Conservation (phyloP, 2,797 vertebrate species). For the Onychomys arenicola region DNA sequence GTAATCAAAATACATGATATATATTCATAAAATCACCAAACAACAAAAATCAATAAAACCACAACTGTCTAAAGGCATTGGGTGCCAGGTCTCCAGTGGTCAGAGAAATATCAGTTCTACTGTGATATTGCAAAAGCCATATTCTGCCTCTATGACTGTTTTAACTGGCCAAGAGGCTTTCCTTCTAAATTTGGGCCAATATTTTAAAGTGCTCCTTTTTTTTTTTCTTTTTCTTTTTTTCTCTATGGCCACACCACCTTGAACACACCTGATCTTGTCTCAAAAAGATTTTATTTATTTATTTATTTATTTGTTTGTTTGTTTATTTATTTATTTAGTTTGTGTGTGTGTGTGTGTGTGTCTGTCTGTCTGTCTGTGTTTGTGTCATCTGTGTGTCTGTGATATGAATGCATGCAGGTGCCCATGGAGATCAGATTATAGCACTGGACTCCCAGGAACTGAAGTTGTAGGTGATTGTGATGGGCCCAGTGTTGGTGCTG, state of each 20-base stretch:
- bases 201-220: conserved; percentile 39
- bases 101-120: not conserved
- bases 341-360: not conserved
- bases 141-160: not conserved
- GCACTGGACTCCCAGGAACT: not conserved
- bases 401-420: not conserved
- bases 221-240: not conserved
- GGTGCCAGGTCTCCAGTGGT: not conserved
- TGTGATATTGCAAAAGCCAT: not conserved
- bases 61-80: not conserved
- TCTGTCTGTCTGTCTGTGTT: not conserved
- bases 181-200: not conserved
- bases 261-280: not conserved
- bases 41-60: not conserved
- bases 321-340: too few species aligned
- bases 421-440: not conserved
- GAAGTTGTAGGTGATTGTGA: not conserved
- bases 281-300: not conserved
- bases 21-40: not conserved
- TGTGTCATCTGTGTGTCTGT: not conserved
- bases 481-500: not conserved
- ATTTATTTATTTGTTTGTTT: too few species aligned
- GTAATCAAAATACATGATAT: not conserved
- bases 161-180: not conserved
- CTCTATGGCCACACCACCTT: not conserved